Base-by-base conservation (phyloP, 2,113 vertebrate genomes). In the Colinus virginianus region DNA sequence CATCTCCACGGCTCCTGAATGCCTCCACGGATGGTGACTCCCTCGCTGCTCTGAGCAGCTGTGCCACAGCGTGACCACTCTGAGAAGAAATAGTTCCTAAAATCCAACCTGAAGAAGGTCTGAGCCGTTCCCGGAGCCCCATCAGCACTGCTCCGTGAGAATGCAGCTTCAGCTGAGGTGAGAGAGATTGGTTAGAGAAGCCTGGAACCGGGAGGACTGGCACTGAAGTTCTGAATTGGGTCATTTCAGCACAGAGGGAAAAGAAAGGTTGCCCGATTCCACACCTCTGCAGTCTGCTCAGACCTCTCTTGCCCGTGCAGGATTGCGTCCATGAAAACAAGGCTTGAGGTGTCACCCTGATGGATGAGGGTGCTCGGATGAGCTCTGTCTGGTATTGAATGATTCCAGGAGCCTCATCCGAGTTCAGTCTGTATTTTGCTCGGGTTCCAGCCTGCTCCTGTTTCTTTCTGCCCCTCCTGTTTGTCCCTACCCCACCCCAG, bases 311-410 rank as follows among this genome's bases (percentile, higher is more conserved):
- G 6, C 21, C 11, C 42, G 34, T 15, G 7, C 13, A 4, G 68
- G 46, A 18, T 26, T 22, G 25, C 48, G 36, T 7, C 43, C 26
- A 21, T 13, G 40, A 7, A n/a, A 53, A 17, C 28, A 16, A 22
- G 25, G 46, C 25, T 34, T 18, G 28, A 45, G 23, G 19, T 34
- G 28, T 68, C 1, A 1, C 18, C 16, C 23, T 42, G 4, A 0
- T 1, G 5, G 55, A 15, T 7, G 3, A 1, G 1, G 46, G 11
- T 22, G n/a, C 36, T 12, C 13, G 19, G 18, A 30, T 28, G 7
- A 59, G 17, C n/a, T 30, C 36, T 3, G 36, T 22, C 23, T 5
- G 75, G 16, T 13, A 4, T 34, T 55, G 18, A 13, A 1, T 42
- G 20, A 32, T 36, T 25, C 36, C 7, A 4, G 21, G 55, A 81